Base-by-base conservation (phyloP, 2,888 invertebrate genomes). In the Orchestes rusci region DNA sequence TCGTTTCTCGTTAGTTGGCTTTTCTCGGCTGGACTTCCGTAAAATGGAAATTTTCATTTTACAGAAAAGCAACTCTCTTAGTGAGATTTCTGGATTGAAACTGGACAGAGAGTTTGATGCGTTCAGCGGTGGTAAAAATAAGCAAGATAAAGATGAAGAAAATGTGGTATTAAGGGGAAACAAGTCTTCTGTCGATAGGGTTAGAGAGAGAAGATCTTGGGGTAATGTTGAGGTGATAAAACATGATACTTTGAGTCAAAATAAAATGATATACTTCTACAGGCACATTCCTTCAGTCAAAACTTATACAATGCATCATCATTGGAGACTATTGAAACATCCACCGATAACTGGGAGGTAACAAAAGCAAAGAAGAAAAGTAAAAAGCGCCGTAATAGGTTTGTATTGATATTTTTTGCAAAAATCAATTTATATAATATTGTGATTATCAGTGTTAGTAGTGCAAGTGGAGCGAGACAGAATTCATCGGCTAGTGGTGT, bases 291-390 rank as follows among this genome's bases (percentile, higher is more conserved):
- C n/a, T n/a, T n/a, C n/a, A n/a, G n/a, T n/a, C n/a, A n/a, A n/a
- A n/a, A n/a, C n/a, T n/a, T 60, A 17, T 72, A 56, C 65, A 72
- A 57, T 64, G 59, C 61, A 2, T 64, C 61, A 1, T 64, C 64
- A 0, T 55, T 58, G 2, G 67, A 67, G 42, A 63, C 64, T 42
- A 45, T 68, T 53, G 81, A 81, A 65, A 74, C 76, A 3, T 43
- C 50, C n/a, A 73, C 82, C 8, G 89, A 88, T 61, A 90, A 88
- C 70, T 81, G 84, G 65, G 83, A 86, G 39, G 89, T 90, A 39
- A 84, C 82, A 45, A 89, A 87, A 64, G 84, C 84, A 65, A 85
- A 85, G 66, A 81, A 82, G 62, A 79, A 82, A 59, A 84, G 84
- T 60, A 85, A 86, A 61, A 85, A 85, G 59, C 77, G 80, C 56